phyloP scores from a whole-genome alignment of 2,113 vertebrate genomes.

The Vombatus ursinus region DNA sequence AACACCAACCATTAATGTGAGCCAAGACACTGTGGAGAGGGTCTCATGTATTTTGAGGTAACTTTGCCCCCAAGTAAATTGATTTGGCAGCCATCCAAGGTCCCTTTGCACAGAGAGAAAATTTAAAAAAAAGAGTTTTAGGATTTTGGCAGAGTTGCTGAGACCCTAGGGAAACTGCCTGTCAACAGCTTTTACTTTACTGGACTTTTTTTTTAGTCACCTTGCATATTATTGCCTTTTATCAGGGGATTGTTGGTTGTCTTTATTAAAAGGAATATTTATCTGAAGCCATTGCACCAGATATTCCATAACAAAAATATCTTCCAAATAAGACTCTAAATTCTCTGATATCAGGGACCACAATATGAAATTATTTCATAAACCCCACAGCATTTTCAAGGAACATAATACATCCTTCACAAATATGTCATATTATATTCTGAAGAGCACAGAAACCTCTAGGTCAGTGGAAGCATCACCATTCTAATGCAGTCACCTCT shows the following conservation, averaged over 20 bases:
- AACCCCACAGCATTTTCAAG: not conserved
- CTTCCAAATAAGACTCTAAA: not conserved
- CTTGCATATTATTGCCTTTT: not conserved
- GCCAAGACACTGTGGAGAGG: not conserved
- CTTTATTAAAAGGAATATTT: not conserved
- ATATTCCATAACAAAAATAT: not conserved
- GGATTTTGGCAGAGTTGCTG: not conserved
- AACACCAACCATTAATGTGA: not conserved
- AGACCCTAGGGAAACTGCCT: not conserved
- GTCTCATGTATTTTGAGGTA: not conserved
- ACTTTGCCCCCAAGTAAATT: not conserved
- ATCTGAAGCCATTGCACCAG: not conserved
- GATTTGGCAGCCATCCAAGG: not conserved
- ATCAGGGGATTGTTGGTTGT: not conserved
- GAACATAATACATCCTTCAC: not conserved
- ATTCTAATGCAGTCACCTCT: not conserved
- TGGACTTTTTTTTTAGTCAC: not conserved
- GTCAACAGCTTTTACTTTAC: not conserved
- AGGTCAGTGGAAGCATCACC: not conserved
- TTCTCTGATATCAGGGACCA: not conserved
- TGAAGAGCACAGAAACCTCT: not conserved
- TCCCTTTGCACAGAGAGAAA: not conserved
- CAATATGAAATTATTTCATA: not conserved
- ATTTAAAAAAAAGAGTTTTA: not conserved
- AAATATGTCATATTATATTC: not conserved